Evolutionary conservation across 2,113 vertebrate species (phyloP).

Genomic region (Vidua chalybeata): DNA sequence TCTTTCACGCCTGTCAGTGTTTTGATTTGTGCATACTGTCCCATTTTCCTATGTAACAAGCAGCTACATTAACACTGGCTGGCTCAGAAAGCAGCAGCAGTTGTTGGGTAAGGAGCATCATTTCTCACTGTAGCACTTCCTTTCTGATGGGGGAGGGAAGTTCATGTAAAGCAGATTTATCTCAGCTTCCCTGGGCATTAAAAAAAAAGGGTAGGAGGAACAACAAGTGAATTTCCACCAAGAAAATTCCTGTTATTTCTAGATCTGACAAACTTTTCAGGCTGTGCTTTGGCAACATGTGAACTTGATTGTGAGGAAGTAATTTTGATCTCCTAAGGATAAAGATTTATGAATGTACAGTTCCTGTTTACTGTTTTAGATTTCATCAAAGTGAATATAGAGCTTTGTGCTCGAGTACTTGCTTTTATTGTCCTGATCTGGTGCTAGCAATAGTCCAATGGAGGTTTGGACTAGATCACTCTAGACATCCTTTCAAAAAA

Average conservation of each 20-base stretch:
- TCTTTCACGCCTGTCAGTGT: conserved; percentile 34
- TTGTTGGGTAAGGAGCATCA: not conserved
- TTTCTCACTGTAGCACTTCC: not conserved
- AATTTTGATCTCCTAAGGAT: not conserved
- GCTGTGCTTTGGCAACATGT: not conserved
- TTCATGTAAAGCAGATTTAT: not conserved
- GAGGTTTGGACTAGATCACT: not conserved
- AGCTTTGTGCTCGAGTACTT: not conserved
- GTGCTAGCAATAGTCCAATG: not conserved
- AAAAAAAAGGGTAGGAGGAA: not conserved
- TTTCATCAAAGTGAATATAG: not conserved
- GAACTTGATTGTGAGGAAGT: not conserved
- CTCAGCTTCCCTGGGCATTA: not conserved
- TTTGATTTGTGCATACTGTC: conserved; percentile 50
- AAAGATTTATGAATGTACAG: not conserved
- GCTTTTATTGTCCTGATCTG: not conserved
- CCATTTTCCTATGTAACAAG: not conserved
- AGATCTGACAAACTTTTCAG: not conserved
- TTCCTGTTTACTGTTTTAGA: not conserved
- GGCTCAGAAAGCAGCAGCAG: not conserved
- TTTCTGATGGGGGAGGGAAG: not conserved
- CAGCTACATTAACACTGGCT: not conserved
- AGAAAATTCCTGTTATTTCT: not conserved
- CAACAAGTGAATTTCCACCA: not conserved
- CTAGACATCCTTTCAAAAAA: not conserved